Conservation (phyloP, 2,113 vertebrate genomes). For the Marmota monax region DNA sequence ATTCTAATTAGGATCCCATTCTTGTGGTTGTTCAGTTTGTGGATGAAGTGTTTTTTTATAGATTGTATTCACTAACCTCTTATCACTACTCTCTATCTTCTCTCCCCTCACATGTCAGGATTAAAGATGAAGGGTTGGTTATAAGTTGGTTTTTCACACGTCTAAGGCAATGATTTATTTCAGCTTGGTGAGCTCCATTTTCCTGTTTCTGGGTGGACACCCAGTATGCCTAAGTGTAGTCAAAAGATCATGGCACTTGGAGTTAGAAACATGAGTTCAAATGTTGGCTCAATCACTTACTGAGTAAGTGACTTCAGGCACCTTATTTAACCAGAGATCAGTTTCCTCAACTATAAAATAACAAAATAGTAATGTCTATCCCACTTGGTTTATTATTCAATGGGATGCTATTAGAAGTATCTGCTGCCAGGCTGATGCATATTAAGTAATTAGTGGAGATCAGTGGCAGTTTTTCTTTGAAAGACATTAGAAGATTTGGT, state of each 20-base stretch:
- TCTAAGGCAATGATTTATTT: background rate
- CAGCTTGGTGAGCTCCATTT: background rate
- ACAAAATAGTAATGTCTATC: background rate
- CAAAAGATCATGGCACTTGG: background rate
- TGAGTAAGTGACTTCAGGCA: background rate
- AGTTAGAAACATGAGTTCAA: background rate
- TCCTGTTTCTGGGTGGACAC: background rate
- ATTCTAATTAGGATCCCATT: too few species aligned
- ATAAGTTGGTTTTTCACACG: background rate
- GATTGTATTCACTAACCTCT: background rate
- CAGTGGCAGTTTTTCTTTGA: background rate
- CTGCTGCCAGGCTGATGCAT: background rate
- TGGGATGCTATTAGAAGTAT: background rate
- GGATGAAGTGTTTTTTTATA: background rate
- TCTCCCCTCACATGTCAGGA: background rate
- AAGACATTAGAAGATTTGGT: background rate
- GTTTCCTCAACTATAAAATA: background rate
- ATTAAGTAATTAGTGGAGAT: background rate
- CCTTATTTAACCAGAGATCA: background rate
- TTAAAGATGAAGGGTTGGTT: background rate
- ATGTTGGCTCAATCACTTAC: background rate
- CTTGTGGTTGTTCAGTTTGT: too few species aligned
- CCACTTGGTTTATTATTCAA: background rate
- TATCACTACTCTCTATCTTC: background rate
- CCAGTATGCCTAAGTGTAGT: background rate